A percentile compares a stretch with the other conserved stretches of the same genome.
These are phyloP conservation scores for Brachionus manjavacas DNA, from an alignment of 1,140 invertebrate genomes.

Conservation along the genomic window DNA sequence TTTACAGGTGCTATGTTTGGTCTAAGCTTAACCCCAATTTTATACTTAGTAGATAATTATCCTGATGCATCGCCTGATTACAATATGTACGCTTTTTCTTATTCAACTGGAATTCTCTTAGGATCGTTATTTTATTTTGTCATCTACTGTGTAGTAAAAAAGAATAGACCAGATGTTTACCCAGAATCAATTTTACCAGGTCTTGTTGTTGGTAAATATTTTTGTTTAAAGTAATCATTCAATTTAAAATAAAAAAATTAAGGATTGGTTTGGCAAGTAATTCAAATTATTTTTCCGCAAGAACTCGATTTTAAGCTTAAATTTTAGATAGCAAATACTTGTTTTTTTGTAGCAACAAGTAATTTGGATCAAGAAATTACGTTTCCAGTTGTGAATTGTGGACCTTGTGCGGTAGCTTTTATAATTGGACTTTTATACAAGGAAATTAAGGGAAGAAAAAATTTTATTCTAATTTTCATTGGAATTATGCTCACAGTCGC, in stretches of 20 bases:
- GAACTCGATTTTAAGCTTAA: background rate
- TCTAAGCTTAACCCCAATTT: background rate
- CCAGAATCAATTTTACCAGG: slow-evolving; percentile 55
- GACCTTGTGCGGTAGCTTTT: slow-evolving; percentile 45
- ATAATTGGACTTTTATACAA: slow-evolving; percentile 43
- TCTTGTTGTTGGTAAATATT: slow-evolving; percentile 47
- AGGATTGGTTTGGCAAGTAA: slow-evolving; percentile 57
- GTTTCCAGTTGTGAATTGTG: slow-evolving; percentile 54
- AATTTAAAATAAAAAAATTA: background rate
- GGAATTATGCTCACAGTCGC: slow-evolving; percentile 7
- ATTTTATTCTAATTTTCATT: background rate
- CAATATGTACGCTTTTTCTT: slow-evolving; percentile 29
- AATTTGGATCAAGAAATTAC: slow-evolving; percentile 55
- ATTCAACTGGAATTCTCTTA: slow-evolving; percentile 10
- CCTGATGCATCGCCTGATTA: slow-evolving; percentile 3
- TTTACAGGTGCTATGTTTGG: slow-evolving; percentile 31
- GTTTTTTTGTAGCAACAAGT: slow-evolving; percentile 58
- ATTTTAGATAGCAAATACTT: slow-evolving; percentile 48
- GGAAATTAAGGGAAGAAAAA: slow-evolving; percentile 24
- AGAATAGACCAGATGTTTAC: slow-evolving; percentile 55
- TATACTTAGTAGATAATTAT: slow-evolving; percentile 31
- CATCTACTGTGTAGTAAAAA: slow-evolving; percentile 52
- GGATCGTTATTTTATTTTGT: slow-evolving; percentile 50
- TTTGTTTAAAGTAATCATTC: background rate
- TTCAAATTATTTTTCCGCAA: background rate